Conservation (phyloP, 2,888 invertebrate genomes). For the Adelphocoris suturalis region DNA sequence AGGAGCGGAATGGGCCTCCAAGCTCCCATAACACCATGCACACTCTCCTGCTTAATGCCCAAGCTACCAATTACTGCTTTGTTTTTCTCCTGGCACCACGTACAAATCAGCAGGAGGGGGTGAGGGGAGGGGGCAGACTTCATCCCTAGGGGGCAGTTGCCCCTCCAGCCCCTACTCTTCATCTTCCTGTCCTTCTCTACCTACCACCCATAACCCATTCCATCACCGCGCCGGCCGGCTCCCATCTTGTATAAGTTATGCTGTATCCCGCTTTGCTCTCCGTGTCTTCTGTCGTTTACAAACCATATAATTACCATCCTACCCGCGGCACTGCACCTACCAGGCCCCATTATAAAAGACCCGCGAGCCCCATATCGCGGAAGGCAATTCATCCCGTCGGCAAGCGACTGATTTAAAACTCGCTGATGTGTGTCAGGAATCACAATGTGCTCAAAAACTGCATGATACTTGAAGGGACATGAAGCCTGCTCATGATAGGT, state of each 20-base stretch:
- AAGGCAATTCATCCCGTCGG: neutral
- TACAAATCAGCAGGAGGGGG: constrained; percentile 52
- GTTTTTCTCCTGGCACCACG: constrained; percentile 67
- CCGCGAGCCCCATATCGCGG: constrained; percentile 19
- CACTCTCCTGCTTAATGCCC: constrained; percentile 83
- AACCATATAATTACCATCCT: constrained; percentile 49
- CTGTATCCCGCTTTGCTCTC: constrained; percentile 46
- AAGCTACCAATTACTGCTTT: constrained; percentile 76
- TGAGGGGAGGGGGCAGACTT: constrained; percentile 34
- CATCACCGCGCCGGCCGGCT: constrained; percentile 61
- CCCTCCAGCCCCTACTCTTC: constrained; percentile 45
- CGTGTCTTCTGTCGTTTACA: constrained; percentile 46
- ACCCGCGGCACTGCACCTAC: neutral
- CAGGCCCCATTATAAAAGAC: neutral
- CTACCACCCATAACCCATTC: constrained; percentile 59
- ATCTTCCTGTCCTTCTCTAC: constrained; percentile 57
- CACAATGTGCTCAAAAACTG: neutral
- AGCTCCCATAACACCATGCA: constrained; percentile 82
- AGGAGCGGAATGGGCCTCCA: constrained; percentile 85
- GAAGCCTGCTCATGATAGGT: too few species aligned
- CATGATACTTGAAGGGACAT: neutral
- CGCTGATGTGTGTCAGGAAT: neutral
- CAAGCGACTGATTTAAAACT: neutral
- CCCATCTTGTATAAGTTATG: constrained; percentile 62
- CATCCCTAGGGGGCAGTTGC: constrained; percentile 45